Percentiles rank a stretch among this genome's conserved stretches.
phyloP scores from a whole-genome alignment of 1,140 invertebrate genomes.

The Polypedilum pembai region DNA sequence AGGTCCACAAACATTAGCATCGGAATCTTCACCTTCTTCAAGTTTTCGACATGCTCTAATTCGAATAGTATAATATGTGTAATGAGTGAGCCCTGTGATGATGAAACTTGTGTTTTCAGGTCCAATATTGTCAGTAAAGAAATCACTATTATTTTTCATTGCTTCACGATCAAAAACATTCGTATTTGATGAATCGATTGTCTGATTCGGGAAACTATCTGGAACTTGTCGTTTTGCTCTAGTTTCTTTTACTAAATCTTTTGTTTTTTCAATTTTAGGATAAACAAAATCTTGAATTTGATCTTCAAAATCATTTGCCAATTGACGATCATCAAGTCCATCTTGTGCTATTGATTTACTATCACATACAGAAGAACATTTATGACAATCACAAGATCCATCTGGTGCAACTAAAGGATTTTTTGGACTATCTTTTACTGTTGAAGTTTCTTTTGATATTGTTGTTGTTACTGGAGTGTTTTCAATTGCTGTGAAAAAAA shows the following conservation, averaged over 20 bases:
- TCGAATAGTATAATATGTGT: conserved; percentile 60
- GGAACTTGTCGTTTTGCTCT: not conserved
- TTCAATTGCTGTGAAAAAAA: not conserved
- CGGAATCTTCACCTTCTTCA: not conserved
- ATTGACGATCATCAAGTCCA: conserved; percentile 28
- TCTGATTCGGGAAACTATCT: not conserved
- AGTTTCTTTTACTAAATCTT: not conserved
- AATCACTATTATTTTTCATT: not conserved
- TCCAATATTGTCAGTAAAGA: not conserved
- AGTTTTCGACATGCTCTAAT: conserved; percentile 59
- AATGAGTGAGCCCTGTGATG: conserved; percentile 55
- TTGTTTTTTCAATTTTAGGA: conserved; percentile 29
- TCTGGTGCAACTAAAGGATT: not conserved
- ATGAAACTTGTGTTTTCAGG: conserved; percentile 44
- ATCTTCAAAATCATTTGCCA: conserved; percentile 40
- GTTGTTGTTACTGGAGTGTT: not conserved
- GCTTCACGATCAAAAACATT: not conserved
- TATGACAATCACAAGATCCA: not conserved
- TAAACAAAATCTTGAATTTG: conserved; percentile 41
- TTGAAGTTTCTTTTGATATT: not conserved
- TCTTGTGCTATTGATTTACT: conserved; percentile 9
- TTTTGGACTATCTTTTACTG: too few relatives aligned
- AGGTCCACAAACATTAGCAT: not conserved
- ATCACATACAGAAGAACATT: not conserved
- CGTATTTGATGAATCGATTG: not conserved